Conservation (phyloP, 2,888 invertebrate species). For the Capitulum mitella region DNA sequence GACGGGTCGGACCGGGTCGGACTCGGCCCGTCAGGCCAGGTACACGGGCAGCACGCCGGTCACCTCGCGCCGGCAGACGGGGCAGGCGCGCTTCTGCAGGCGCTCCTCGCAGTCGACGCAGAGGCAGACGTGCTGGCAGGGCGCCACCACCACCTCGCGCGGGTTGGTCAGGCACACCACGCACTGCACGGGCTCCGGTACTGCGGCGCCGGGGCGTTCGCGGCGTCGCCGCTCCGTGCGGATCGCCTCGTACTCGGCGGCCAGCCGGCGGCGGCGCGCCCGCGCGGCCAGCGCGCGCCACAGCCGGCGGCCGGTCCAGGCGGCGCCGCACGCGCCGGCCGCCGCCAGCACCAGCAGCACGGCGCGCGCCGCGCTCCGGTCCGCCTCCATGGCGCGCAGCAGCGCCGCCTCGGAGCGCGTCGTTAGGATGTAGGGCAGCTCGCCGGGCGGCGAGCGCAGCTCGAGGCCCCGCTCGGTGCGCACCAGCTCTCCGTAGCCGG, state of each 20-base stretch:
- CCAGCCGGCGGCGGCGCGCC: slow-evolving; percentile 49
- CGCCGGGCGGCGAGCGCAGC: slow-evolving; percentile 64
- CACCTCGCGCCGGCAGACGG: not conserved
- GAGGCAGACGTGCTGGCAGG: slow-evolving; percentile 83
- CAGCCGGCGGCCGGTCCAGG: slow-evolving; percentile 48
- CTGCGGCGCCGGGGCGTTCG: slow-evolving; percentile 45
- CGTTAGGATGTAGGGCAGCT: slow-evolving; percentile 67
- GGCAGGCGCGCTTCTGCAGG: not conserved
- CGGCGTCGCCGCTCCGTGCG: slow-evolving; percentile 58
- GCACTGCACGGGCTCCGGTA: slow-evolving; percentile 58
- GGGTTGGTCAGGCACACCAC: slow-evolving; percentile 80
- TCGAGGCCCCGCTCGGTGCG: slow-evolving; percentile 54
- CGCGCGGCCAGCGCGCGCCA: slow-evolving; percentile 40
- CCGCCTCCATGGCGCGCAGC: slow-evolving; percentile 62
- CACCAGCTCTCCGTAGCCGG: slow-evolving; percentile 69
- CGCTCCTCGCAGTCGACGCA: slow-evolving; percentile 72
- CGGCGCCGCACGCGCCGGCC: slow-evolving; percentile 50
- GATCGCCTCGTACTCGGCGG: slow-evolving; percentile 54
- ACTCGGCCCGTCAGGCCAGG: not conserved
- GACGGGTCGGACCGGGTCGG: too few relatives aligned
- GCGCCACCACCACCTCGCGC: slow-evolving; percentile 75
- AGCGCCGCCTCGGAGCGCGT: slow-evolving; percentile 68
- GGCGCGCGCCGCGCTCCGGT: slow-evolving; percentile 52
- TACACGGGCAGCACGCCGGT: not conserved
- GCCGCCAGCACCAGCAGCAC: slow-evolving; percentile 52